A percentile compares a stretch with the other conserved stretches of the same genome.
Evolutionary conservation across 2,113 vertebrate genomes (phyloP).

Genomic region (Todiramphus saurophagus): DNA sequence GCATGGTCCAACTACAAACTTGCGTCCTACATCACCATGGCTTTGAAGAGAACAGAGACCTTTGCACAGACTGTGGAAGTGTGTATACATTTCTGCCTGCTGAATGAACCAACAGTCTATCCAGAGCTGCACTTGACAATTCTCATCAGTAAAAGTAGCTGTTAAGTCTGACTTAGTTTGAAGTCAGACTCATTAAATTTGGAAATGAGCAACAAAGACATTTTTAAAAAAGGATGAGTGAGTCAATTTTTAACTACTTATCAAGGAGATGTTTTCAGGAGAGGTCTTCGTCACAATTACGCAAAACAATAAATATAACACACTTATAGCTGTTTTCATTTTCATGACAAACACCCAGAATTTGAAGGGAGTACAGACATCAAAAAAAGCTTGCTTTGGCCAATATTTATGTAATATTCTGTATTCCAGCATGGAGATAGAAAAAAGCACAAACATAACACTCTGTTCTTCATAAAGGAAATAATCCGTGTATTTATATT

Average conservation of each 20-base stretch:
- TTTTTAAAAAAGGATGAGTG: background rate
- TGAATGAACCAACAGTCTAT: background rate
- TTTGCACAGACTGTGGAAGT: background rate
- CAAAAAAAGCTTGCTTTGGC: background rate
- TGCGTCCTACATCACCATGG: rapidly evolving
- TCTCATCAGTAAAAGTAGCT: background rate
- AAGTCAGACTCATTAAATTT: constrained; percentile 12
- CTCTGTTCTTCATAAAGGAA: background rate
- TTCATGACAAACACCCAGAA: background rate
- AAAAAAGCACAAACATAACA: background rate
- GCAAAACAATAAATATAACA: background rate
- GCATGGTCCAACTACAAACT: background rate
- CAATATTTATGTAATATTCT: background rate
- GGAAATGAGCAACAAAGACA: background rate
- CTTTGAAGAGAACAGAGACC: background rate
- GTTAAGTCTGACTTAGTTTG: background rate
- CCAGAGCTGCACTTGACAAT: background rate
- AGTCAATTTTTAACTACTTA: constrained; percentile 39
- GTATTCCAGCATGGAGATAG: background rate
- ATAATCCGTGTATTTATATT: background rate
- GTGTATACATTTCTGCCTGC: background rate
- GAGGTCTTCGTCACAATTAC: background rate
- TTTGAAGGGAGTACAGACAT: background rate
- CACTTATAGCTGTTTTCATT: background rate
- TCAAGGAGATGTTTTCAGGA: background rate